Base-by-base conservation (phyloP, 1,140 invertebrate genomes). In the Pachyrhynchus sulphureomaculatus region DNA sequence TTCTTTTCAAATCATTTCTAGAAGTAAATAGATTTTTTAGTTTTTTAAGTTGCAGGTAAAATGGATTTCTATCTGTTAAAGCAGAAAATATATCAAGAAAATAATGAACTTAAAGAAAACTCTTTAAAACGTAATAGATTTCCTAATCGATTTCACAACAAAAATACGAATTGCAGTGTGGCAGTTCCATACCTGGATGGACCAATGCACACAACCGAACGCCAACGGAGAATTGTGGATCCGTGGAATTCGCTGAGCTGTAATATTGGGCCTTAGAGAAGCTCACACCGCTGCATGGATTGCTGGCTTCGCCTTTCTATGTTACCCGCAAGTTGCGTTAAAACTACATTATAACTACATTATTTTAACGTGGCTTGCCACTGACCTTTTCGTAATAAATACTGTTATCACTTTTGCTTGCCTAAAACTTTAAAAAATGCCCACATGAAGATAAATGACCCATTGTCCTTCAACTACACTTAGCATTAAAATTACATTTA, bases 301-400 rank as follows among this genome's bases (percentile, higher is more conserved):
- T 49, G 29, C 47, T 49, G 47, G 47, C 29, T 36, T 49, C 29
- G 47, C 47, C 47, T 36, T 49, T 49, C 26, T 49, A 49, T 49
- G 47, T 36, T 49, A 44, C 23, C 47, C 47, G 21, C 47, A 53
- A 45, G 34, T 48, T 48, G 36, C 45, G 56, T 29, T 29, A 10
- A n/a, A n/a, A n/a, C 12, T 29, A 29, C 26, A 10, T 49, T 26
- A 42, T 32, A 51, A 53, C 58, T 39, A 61, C 48, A 52, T 61
- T 42, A 61, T 53, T 53, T 33, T 39, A 53, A 20, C 37, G 21
- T 47, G 37, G 15, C 54, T 41, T 42, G 61, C 49, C 34, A 57
- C 53, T 63, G 54, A 57, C 53, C n/a, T n/a, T 1, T 13, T 47
- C 4, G 23, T 18, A 49, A 49, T 49, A 21, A 32, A 45, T 41